Evolutionary conservation across 2,888 invertebrate species (phyloP).

Genomic region (Lacanobia wlatinum): DNA sequence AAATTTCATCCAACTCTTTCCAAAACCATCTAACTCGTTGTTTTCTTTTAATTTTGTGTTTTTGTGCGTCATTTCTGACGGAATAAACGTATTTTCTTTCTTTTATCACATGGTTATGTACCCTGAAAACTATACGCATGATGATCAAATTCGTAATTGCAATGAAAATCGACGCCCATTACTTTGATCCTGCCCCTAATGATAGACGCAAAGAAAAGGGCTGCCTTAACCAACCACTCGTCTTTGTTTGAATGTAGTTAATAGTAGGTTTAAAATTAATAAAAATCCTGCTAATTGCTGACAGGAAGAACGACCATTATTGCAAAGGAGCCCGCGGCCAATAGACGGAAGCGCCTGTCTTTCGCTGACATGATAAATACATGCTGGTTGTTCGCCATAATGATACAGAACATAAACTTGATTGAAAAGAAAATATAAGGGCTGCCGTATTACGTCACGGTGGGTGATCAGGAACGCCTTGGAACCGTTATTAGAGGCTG

Average conservation of each 20-base stretch:
- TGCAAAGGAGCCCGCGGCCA: constrained; percentile 11
- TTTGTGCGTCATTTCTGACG: too few relatives aligned
- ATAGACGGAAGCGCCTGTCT: constrained; percentile 45
- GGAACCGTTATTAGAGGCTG: too few relatives aligned
- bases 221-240: constrained; percentile 5
- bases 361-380: constrained; percentile 27
- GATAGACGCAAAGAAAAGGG: background rate
- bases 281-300: constrained; percentile 22
- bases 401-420: constrained; percentile 39
- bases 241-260: constrained; percentile 1
- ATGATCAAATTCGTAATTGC: constrained; percentile 10
- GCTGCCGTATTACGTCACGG: constrained; percentile 30
- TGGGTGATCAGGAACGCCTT: constrained; percentile 17
- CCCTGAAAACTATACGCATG: background rate
- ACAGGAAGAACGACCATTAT: constrained; percentile 19
- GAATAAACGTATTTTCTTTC: too few relatives aligned
- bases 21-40: too few relatives aligned
- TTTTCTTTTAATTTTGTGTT: too few relatives aligned
- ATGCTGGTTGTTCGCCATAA: constrained; percentile 24
- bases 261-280: constrained; percentile 11
- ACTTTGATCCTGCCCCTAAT: constrained; percentile 11
- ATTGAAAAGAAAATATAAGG: constrained; percentile 52
- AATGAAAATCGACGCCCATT: constrained; percentile 1
- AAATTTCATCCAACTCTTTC: too few relatives aligned
- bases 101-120: background rate